Evolutionary conservation across 2,797 vertebrate genomes (phyloP).

Genomic region (Poecilia picta): DNA sequence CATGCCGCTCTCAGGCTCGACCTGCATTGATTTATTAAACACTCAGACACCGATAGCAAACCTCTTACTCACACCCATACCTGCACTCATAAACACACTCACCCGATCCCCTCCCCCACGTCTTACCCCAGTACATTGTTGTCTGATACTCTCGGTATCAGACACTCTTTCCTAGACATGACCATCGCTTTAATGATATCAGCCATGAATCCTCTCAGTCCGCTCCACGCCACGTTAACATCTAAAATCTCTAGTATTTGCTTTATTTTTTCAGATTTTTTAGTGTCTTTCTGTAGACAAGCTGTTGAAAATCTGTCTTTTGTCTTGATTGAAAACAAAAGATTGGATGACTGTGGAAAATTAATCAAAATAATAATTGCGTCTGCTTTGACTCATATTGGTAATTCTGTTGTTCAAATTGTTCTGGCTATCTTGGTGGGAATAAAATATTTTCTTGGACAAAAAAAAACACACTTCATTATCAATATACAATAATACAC

Average conservation of each 20-base stretch:
- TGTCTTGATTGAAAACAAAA: background rate
- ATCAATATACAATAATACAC: background rate
- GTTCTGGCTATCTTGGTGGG: background rate
- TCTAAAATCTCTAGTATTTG: slow-evolving; percentile 6
- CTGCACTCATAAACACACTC: slow-evolving; percentile 11
- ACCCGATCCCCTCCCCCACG: slow-evolving; percentile 19
- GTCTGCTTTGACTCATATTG: background rate
- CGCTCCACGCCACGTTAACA: slow-evolving; percentile 6
- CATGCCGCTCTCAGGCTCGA: slow-evolving; percentile 62
- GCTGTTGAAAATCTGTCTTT: background rate
- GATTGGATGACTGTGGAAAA: background rate
- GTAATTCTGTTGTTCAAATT: background rate
- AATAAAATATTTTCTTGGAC: background rate
- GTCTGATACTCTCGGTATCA: slow-evolving; percentile 49
- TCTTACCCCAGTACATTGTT: slow-evolving; percentile 13
- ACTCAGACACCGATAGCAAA: slow-evolving; percentile 53
- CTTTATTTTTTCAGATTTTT: slow-evolving; percentile 14
- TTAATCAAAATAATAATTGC: background rate
- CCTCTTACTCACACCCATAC: slow-evolving; percentile 25
- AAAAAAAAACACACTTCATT: background rate
- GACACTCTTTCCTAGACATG: slow-evolving; percentile 56
- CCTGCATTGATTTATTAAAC: slow-evolving; percentile 72
- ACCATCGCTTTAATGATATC: slow-evolving; percentile 71
- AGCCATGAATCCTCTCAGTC: slow-evolving; percentile 45
- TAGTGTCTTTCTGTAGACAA: background rate